Evolutionary conservation across 2,113 vertebrate genomes (phyloP).

Genomic region (Pituophis catenifer): DNA sequence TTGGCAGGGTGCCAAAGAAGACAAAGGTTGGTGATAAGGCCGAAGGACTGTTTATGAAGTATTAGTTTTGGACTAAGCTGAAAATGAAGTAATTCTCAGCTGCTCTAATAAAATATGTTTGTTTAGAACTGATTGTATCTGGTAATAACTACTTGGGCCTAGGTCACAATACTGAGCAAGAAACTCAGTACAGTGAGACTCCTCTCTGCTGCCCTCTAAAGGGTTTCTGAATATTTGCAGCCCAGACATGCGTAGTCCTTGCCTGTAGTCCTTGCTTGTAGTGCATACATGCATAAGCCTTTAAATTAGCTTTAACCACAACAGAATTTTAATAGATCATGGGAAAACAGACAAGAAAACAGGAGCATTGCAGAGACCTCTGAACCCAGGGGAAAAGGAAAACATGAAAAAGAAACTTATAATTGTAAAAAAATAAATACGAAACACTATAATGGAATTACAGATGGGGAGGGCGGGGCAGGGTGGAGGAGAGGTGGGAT

Average conservation of each 20-base stretch:
- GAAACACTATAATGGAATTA: no score
- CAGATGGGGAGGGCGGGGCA: no score
- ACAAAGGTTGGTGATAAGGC: no score
- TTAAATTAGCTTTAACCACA: neutral
- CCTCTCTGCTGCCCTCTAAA: neutral
- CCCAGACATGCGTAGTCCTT: neutral
- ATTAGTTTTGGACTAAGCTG: no score
- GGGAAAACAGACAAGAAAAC: neutral
- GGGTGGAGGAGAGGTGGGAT: no score
- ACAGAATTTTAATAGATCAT: neutral
- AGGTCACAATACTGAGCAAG: no score
- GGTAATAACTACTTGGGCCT: no score
- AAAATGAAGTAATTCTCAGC: no score
- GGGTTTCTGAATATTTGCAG: neutral
- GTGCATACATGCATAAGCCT: neutral
- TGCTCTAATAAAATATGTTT: no score
- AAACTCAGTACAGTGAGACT: neutral
- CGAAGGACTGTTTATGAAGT: no score
- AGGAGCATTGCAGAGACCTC: neutral
- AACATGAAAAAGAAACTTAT: neutral
- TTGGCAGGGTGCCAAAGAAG: no score
- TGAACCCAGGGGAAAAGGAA: neutral
- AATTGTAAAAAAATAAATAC: neutral
- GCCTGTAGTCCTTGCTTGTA: neutral
- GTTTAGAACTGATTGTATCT: no score